Base-by-base conservation (phyloP, 2,113 vertebrate genomes). In the Verasper variegatus region DNA sequence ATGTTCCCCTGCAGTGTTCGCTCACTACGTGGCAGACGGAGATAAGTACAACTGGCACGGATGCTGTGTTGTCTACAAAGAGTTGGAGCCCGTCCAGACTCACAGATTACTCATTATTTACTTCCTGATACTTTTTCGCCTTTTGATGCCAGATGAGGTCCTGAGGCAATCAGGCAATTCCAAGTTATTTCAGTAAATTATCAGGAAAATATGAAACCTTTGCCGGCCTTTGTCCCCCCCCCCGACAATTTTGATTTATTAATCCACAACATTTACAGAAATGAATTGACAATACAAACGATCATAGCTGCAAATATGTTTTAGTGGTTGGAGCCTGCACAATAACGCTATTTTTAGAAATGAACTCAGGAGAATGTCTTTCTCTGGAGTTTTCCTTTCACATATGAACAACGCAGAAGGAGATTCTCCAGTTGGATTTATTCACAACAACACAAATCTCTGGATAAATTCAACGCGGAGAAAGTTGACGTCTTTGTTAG, bases 61-160 rank as follows among this genome's bases (percentile, higher is more conserved):
- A 69, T 42, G 67, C 47, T 59, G 24, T 17, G 66, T 47, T 47
- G 51, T 55, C 52, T 26, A 47, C 57, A 27, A 18, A 0, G 21
- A 4, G 23, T 1, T 14, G 17, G 54, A 45, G n/a, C 54, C 7
- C 17, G 69, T 49, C 40, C 45, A 45, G 55, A 58, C 37, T 57
- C 27, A 57, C 56, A 51, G 11, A 77, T 54, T 68, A 55, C 18
- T 66, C 76, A 67, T 52, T 74, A 49, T 69, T 69, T 49, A 68
- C 24, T 49, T 65, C 2, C 49, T 6, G 10, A 65, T 1, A 23
- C 24, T 49, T 5, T 21, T 51, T 57, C 10, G 49, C 18, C n/a
- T 31, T 64, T 55, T 42, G n/a, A 37, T 69, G 35, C 27, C 37
- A 57, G 26, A 31, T 27, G 55, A 40, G 21, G 31, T 26, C 15